Conservation (phyloP, 2,888 invertebrate genomes). For the Pachliopta kotzebuea region DNA sequence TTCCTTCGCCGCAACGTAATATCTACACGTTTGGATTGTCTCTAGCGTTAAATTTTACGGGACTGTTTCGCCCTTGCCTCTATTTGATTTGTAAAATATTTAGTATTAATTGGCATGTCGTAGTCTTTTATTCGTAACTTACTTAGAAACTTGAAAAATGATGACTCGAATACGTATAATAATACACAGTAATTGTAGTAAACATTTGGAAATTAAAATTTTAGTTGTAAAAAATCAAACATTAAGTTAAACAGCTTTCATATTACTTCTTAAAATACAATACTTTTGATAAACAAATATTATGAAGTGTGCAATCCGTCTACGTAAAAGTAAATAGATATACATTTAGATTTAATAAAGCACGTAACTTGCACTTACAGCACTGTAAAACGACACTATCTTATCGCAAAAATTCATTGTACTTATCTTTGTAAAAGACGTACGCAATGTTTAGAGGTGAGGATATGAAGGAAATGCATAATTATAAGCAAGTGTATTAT, state of each 20-base stretch:
- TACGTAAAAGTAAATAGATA: neutral
- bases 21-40: conserved; percentile 27
- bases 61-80: neutral
- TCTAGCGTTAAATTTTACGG: conserved; percentile 21
- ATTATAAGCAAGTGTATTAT: conserved; percentile 18
- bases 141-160: neutral
- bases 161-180: neutral
- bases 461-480: conserved; percentile 12
- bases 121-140: neutral
- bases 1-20: conserved; percentile 37
- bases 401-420: conserved; percentile 36
- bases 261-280: too few relatives aligned
- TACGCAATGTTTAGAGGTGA: conserved; percentile 4
- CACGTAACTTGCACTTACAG: conserved; percentile 14
- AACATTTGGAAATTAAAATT: too few relatives aligned
- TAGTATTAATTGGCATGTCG: neutral
- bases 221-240: too few relatives aligned
- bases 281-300: neutral
- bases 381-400: conserved; percentile 20
- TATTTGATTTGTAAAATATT: neutral
- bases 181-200: too few relatives aligned
- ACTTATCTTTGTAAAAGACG: conserved; percentile 34
- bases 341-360: neutral
- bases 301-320: neutral
- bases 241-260: too few relatives aligned